These are phyloP conservation scores for Scortum barcoo DNA, from an alignment of 2,113 vertebrate genomes.

Conservation along the genomic window DNA sequence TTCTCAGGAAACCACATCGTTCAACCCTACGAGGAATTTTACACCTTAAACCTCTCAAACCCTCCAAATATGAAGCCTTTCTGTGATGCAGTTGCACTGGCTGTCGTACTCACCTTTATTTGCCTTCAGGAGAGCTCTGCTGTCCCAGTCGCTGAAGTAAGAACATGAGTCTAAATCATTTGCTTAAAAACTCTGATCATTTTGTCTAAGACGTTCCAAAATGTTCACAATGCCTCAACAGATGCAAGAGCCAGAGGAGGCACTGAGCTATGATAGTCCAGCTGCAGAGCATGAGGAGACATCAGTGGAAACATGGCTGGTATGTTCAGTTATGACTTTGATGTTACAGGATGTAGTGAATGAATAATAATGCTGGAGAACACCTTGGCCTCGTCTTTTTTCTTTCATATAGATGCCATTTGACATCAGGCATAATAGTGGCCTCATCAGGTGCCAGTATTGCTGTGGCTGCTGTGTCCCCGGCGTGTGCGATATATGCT, in stretches of 20 bases:
- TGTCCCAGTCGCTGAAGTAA: slow-evolving; percentile 61
- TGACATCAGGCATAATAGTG: background rate
- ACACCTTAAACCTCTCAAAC: background rate
- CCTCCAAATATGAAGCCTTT: slow-evolving; percentile 46
- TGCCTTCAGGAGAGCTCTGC: slow-evolving; percentile 58
- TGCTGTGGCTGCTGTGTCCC: slow-evolving; percentile 38
- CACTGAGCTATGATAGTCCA: slow-evolving; percentile 2
- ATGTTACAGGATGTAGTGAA: background rate
- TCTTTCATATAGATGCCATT: background rate
- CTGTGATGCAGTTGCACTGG: slow-evolving; percentile 53
- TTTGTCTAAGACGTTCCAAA: background rate
- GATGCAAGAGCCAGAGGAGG: slow-evolving; percentile 32
- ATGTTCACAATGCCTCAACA: slow-evolving; percentile 24
- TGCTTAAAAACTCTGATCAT: too few relatives aligned
- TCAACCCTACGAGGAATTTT: background rate
- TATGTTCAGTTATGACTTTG: slow-evolving; percentile 21
- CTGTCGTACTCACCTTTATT: slow-evolving; percentile 50
- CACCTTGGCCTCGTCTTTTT: background rate
- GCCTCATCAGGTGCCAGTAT: background rate
- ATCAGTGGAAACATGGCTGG: slow-evolving; percentile 51
- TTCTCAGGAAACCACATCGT: background rate
- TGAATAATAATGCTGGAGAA: background rate
- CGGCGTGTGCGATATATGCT: slow-evolving; percentile 20
- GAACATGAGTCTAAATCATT: background rate
- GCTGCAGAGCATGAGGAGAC: slow-evolving; percentile 11